Conservation (phyloP, 2,797 vertebrate species). For the Megaceryle alcyon region DNA sequence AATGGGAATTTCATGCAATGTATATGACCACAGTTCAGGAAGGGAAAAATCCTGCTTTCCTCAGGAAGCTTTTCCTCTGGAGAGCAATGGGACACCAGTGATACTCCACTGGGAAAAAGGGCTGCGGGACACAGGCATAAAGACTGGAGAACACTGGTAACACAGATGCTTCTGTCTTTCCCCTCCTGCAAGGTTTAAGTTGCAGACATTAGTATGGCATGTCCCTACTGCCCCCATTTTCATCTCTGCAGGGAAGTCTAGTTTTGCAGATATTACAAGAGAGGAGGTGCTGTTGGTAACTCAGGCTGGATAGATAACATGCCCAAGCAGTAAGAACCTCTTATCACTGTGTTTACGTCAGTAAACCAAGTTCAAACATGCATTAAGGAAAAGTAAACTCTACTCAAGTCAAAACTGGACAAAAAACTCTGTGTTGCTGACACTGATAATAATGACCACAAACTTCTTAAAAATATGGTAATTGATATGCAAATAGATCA, state of each 20-base stretch:
- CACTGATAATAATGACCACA: neutral
- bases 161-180: neutral
- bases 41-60: neutral
- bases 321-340: neutral
- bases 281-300: neutral
- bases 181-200: neutral
- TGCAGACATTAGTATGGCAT: neutral
- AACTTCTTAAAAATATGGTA: neutral
- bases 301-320: neutral
- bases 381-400: neutral
- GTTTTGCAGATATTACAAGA: neutral
- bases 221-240: neutral
- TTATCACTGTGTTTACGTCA: neutral
- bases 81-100: neutral
- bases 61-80: neutral
- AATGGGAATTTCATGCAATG: neutral
- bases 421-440: neutral
- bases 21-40: neutral
- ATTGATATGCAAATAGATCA: neutral
- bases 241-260: neutral
- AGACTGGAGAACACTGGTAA: neutral
- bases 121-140: neutral
- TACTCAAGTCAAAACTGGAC: neutral
- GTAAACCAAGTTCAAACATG: neutral
- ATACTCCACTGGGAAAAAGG: neutral